Evolutionary conservation across 2,797 vertebrate genomes (phyloP).

Genomic region (Phoxinus dragarum): DNA sequence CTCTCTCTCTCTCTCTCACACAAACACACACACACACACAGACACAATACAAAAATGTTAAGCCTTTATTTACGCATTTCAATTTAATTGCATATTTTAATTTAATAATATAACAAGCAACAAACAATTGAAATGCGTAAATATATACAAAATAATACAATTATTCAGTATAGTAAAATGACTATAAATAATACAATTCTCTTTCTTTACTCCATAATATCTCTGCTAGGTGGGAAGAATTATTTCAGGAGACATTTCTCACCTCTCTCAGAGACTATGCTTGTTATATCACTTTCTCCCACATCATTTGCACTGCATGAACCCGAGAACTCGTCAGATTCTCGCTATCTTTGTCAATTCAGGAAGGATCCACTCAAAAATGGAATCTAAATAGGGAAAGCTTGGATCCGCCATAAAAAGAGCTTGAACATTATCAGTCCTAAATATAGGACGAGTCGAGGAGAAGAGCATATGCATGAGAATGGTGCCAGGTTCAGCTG

Average conservation of each 20-base stretch:
- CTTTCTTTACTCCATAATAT: not conserved
- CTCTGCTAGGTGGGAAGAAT: not conserved
- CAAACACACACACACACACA: too few relatives aligned
- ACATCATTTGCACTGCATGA: constrained; percentile 4
- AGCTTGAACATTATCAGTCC: constrained; percentile 69
- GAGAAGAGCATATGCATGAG: constrained; percentile 46
- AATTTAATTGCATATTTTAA: too few relatives aligned
- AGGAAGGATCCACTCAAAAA: constrained; percentile 33
- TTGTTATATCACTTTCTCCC: not conserved
- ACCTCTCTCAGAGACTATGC: not conserved
- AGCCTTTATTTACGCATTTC: too few relatives aligned
- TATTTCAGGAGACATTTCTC: not conserved
- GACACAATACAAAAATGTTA: too few relatives aligned
- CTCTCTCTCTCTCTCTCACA: too few relatives aligned
- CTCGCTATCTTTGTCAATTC: constrained; percentile 25
- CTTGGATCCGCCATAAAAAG: constrained; percentile 64
- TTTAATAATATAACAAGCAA: too few relatives aligned
- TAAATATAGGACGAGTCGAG: constrained; percentile 66
- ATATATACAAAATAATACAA: too few relatives aligned
- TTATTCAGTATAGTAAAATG: not conserved
- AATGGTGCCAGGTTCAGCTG: constrained; percentile 60
- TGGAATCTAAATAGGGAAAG: constrained; percentile 31
- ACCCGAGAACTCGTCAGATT: constrained; percentile 8
- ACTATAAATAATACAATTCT: not conserved
- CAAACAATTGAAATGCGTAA: too few relatives aligned